These are phyloP conservation scores for Ophion obscuratus DNA, from an alignment of 2,888 invertebrate genomes.

Conservation along the genomic window DNA sequence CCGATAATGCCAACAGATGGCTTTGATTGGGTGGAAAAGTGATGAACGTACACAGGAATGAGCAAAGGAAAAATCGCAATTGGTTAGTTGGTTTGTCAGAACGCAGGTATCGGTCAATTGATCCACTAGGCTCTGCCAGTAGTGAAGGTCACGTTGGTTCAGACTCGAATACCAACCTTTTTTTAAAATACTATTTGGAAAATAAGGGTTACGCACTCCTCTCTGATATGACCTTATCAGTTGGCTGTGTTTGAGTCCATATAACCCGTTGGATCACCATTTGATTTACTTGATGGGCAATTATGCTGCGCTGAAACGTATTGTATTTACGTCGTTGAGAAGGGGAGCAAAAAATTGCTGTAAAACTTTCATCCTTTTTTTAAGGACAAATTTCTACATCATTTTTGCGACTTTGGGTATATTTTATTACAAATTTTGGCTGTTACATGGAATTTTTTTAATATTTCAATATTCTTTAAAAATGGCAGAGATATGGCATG, in stretches of 20 bases:
- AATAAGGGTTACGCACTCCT: not conserved
- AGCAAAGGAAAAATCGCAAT: conserved; percentile 1
- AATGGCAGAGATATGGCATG: too few species aligned
- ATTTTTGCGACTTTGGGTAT: too few species aligned
- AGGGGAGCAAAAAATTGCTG: too few species aligned
- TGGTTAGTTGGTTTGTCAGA: not conserved
- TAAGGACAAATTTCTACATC: too few species aligned
- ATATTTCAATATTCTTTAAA: too few species aligned
- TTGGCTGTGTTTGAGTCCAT: not conserved
- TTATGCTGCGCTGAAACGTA: too few species aligned
- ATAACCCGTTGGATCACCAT: not conserved
- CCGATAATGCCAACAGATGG: not conserved
- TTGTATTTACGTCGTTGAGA: too few species aligned
- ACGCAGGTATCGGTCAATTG: conserved; percentile 1
- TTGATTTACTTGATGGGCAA: too few species aligned
- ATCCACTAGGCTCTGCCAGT: conserved; percentile 13
- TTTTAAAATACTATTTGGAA: not conserved
- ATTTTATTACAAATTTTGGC: too few species aligned
- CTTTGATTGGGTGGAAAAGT: not conserved
- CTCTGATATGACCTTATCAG: not conserved
- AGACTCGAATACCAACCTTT: conserved; percentile 8
- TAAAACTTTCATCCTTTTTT: too few species aligned
- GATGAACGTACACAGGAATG: not conserved
- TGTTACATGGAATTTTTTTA: too few species aligned
- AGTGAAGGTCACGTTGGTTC: conserved; percentile 12